phyloP scores from a whole-genome alignment of 2,888 invertebrate species.

The Mythimna ferrago region DNA sequence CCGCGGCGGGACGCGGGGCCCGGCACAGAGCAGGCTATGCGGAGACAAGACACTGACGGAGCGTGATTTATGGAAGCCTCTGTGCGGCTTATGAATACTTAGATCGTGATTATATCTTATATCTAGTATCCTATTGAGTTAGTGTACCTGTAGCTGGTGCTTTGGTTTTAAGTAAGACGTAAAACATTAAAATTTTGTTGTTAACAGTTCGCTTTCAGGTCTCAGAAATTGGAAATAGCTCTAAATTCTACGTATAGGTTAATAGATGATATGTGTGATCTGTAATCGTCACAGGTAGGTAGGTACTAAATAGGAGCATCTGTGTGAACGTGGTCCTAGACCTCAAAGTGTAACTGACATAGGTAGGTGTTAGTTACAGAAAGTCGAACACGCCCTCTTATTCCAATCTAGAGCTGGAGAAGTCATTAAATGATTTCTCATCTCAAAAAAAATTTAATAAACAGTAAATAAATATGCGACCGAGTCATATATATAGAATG shows the following conservation, averaged over 20 bases:
- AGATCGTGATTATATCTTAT: background rate
- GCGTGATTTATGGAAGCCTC: conserved; percentile 47
- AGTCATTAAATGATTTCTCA: no score
- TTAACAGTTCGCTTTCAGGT: background rate
- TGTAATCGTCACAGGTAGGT: background rate
- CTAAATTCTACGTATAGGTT: background rate
- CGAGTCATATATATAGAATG: no score
- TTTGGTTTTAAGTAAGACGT: background rate
- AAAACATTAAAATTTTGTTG: background rate
- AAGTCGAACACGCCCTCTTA: no score
- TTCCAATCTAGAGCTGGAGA: no score
- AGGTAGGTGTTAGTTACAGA: no score
- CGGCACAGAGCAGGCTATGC: conserved; percentile 64
- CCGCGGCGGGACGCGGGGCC: conserved; percentile 74
- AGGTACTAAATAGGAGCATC: no score
- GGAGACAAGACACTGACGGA: conserved; percentile 45
- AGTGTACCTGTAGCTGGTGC: background rate
- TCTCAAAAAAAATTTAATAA: no score
- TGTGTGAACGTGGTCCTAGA: no score
- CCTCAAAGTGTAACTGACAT: no score
- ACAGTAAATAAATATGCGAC: no score
- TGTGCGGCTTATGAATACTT: conserved; percentile 35
- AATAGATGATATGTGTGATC: no score
- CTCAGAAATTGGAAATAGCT: background rate
- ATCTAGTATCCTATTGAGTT: background rate